Percentiles rank a stretch among this genome's conserved stretches.
Conservation (phyloP, 1,140 invertebrate species). For the Yoshiicerus persimilis region DNA sequence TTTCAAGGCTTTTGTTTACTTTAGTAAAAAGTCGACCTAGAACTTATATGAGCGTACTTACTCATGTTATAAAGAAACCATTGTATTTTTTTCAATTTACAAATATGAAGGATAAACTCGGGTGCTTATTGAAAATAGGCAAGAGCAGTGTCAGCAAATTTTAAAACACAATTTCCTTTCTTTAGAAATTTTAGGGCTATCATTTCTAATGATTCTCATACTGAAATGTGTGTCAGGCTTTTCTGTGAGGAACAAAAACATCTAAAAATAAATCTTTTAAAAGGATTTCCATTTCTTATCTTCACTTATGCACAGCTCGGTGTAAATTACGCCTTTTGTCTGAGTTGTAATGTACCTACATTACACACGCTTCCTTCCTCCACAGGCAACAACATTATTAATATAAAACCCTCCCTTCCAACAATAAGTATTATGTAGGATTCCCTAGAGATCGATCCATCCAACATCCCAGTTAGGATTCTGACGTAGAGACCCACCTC, state of each 20-base stretch:
- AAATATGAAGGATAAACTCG: not conserved
- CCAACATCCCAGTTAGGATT: not conserved
- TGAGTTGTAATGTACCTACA: not conserved
- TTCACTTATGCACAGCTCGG: not conserved
- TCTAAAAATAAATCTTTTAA: constrained; percentile 6
- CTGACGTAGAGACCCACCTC: not conserved
- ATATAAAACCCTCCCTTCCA: not conserved
- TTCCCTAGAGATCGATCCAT: not conserved
- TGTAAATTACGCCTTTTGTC: not conserved
- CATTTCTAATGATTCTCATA: not conserved
- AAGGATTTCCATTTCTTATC: constrained; percentile 6
- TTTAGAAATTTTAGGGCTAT: not conserved
- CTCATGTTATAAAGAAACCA: not conserved
- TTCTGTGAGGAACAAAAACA: not conserved
- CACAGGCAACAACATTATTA: not conserved
- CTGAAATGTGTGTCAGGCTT: not conserved
- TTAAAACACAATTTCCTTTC: not conserved
- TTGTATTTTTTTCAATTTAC: not conserved
- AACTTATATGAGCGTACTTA: not conserved
- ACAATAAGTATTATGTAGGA: not conserved
- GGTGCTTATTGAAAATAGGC: not conserved
- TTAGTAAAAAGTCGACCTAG: not conserved
- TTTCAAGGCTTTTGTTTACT: not conserved
- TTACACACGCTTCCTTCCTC: not conserved
- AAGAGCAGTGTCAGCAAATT: not conserved